phyloP scores from a whole-genome alignment of 2,888 invertebrate genomes.

The Leucozona laternaria region DNA sequence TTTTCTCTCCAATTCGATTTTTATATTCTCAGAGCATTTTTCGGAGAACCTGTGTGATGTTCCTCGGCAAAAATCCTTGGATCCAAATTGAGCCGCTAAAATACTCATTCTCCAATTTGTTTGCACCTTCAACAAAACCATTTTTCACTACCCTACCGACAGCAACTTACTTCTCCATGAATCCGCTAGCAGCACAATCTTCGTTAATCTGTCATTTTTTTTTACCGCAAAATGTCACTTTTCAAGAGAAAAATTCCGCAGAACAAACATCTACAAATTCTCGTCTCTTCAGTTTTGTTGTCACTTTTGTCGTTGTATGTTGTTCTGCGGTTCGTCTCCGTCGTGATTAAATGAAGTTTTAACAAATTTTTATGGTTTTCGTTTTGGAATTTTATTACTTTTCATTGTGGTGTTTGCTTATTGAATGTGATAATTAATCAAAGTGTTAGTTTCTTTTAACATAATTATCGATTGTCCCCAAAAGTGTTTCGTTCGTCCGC shows the following conservation, averaged over 20 bases:
- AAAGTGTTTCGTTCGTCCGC: not conserved
- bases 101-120: constrained; percentile 4
- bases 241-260: constrained; percentile 50
- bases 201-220: constrained; percentile 25
- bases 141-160: constrained; percentile 33
- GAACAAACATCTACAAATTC: constrained; percentile 34
- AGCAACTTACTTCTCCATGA: not conserved
- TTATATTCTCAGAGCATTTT: no score
- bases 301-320: constrained; percentile 47
- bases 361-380: constrained; percentile 39
- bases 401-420: constrained; percentile 7
- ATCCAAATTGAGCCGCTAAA: no score
- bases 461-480: not conserved
- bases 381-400: constrained; percentile 6
- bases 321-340: constrained; percentile 23
- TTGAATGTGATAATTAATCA: not conserved
- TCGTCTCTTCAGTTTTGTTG: constrained; percentile 64
- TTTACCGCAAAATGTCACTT: constrained; percentile 34
- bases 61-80: no score
- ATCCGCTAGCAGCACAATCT: constrained; percentile 48
- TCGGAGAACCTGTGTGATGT: no score
- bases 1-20: no score
- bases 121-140: not conserved
- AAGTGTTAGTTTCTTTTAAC: constrained; percentile 6
- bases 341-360: constrained; percentile 13